phyloP scores from a whole-genome alignment of 2,113 vertebrate species.

The Vombatus ursinus region DNA sequence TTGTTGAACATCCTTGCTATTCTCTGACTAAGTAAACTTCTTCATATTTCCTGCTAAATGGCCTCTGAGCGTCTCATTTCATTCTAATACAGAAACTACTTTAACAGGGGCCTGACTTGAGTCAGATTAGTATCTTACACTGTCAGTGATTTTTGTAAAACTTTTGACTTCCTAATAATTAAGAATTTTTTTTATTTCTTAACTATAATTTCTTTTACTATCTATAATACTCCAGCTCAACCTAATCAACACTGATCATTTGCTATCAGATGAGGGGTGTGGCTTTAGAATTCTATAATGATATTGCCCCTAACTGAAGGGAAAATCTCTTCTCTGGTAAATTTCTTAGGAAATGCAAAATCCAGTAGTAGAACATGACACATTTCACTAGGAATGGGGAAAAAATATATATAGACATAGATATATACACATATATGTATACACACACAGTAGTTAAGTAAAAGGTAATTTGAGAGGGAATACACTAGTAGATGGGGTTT shows the following conservation, averaged over 20 bases:
- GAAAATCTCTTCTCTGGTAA: not conserved
- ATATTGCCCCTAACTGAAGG: not conserved
- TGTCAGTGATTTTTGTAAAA: not conserved
- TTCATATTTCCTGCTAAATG: too few relatives aligned
- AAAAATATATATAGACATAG: not conserved
- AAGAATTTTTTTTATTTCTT: not conserved
- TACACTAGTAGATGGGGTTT: not conserved
- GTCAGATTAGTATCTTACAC: not conserved
- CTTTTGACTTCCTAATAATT: not conserved
- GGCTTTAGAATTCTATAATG: not conserved
- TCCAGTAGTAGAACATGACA: not conserved
- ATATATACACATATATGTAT: not conserved
- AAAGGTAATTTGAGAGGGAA: not conserved
- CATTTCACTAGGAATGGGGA: not conserved
- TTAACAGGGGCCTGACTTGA: not conserved
- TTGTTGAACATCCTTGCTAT: not conserved
- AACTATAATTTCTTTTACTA: not conserved
- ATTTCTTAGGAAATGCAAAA: not conserved
- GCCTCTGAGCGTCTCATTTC: not conserved
- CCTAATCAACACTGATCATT: not conserved
- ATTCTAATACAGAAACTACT: not conserved
- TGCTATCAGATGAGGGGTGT: not conserved
- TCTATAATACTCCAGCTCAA: not conserved
- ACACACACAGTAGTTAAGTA: not conserved
- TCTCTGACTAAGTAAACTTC: not conserved